phyloP scores from a whole-genome alignment of 1,140 invertebrate species.

The Archegozetes longisetosus region DNA sequence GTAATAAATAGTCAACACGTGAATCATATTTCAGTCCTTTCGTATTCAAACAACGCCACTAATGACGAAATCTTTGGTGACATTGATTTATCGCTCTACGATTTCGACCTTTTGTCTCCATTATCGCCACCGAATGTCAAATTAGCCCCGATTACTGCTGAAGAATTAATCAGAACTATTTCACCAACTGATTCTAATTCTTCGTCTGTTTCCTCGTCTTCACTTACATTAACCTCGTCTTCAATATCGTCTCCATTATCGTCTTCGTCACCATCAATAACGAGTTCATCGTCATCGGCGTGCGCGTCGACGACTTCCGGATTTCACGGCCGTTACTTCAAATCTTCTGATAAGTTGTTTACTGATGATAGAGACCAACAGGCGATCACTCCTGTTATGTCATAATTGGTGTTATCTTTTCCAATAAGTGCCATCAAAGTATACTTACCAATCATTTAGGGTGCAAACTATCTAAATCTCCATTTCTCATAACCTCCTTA shows the following conservation, averaged over 20 bases:
- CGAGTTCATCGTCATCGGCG: neutral
- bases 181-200: neutral
- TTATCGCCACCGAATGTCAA: constrained; percentile 42
- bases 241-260: neutral
- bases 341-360: too few relatives aligned
- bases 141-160: constrained; percentile 42
- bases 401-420: too few relatives aligned
- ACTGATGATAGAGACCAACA: constrained; percentile 2
- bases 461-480: too few relatives aligned
- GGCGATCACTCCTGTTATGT: too few relatives aligned
- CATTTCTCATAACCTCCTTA: too few relatives aligned
- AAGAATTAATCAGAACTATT: constrained; percentile 40
- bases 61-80: constrained; percentile 28
- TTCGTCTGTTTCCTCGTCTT: neutral
- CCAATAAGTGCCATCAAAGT: too few relatives aligned
- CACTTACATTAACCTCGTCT: neutral
- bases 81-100: constrained; percentile 28
- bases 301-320: neutral
- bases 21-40: neutral
- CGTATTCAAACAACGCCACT: constrained; percentile 12
- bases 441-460: too few relatives aligned
- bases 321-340: neutral
- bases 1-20: neutral
- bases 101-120: constrained; percentile 29
- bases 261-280: neutral